Evolutionary conservation across 2,888 invertebrate species (phyloP).

Genomic region (Piscicola geometra): DNA sequence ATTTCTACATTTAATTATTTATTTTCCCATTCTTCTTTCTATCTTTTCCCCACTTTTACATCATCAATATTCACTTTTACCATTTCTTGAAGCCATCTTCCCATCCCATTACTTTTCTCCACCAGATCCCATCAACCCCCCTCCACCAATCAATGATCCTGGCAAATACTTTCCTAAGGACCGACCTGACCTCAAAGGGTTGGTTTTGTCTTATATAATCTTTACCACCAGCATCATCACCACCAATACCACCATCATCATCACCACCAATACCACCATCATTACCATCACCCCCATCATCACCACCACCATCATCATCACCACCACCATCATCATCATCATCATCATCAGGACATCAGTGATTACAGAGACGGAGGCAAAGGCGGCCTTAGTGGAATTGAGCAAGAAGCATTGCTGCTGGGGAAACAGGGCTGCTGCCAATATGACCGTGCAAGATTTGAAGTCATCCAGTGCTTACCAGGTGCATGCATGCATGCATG

Average conservation of each 20-base stretch:
- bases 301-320: background rate
- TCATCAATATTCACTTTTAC: too few species aligned
- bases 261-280: background rate
- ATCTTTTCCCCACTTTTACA: too few species aligned
- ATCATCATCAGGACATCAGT: background rate
- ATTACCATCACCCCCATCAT: constrained; percentile 3
- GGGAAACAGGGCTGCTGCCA: constrained; percentile 30
- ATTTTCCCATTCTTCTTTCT: too few species aligned
- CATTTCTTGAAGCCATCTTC: too few species aligned
- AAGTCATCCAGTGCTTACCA: constrained; percentile 33
- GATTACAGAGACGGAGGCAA: constrained; percentile 32
- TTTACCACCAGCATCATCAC: too few species aligned
- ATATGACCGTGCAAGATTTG: constrained; percentile 29
- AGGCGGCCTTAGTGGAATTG: constrained; percentile 29
- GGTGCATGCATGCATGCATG: too few species aligned
- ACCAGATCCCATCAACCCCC: constrained; percentile 25
- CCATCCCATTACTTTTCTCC: too few species aligned
- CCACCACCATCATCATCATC: too few species aligned
- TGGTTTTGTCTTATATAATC: too few species aligned
- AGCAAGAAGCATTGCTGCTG: constrained; percentile 35
- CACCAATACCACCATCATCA: too few species aligned
- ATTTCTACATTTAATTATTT: too few species aligned
- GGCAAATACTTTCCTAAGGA: constrained; percentile 28
- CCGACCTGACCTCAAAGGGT: constrained; percentile 27
- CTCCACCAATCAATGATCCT: constrained; percentile 20